Evolutionary conservation across 2,797 vertebrate genomes (phyloP).

Genomic region (Poecilia picta): DNA sequence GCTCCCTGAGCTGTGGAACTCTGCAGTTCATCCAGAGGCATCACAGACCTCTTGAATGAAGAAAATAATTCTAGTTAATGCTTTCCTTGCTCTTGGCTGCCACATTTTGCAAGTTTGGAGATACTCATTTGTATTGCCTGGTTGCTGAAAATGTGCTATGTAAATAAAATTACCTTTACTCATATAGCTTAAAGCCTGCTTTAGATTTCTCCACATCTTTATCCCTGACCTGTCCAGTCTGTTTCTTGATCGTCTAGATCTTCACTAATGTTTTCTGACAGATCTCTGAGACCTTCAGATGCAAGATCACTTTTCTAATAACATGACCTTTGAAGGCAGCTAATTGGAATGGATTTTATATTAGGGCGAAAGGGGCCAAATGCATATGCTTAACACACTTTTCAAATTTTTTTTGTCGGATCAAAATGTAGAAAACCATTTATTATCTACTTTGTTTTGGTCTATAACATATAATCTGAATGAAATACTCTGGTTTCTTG

Average conservation of each 20-base stretch:
- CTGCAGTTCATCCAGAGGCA: too few relatives aligned
- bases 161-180: neutral
- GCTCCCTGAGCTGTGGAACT: neutral
- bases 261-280: neutral
- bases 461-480: neutral
- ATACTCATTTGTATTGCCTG: neutral
- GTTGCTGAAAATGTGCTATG: too few relatives aligned
- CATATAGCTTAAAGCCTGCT: neutral
- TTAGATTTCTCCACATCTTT: neutral
- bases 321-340: neutral
- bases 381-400: neutral
- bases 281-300: neutral
- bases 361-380: neutral
- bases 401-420: neutral
- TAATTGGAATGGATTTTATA: neutral
- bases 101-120: neutral
- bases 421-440: neutral
- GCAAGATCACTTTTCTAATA: neutral
- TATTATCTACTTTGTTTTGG: neutral
- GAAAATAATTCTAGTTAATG: neutral
- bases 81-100: neutral
- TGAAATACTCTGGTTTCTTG: neutral
- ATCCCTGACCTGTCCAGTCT: neutral
- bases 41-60: neutral
- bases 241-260: neutral